Base-by-base conservation (phyloP, 2,113 vertebrate genomes). In the Thamnaconus septentrionalis region DNA sequence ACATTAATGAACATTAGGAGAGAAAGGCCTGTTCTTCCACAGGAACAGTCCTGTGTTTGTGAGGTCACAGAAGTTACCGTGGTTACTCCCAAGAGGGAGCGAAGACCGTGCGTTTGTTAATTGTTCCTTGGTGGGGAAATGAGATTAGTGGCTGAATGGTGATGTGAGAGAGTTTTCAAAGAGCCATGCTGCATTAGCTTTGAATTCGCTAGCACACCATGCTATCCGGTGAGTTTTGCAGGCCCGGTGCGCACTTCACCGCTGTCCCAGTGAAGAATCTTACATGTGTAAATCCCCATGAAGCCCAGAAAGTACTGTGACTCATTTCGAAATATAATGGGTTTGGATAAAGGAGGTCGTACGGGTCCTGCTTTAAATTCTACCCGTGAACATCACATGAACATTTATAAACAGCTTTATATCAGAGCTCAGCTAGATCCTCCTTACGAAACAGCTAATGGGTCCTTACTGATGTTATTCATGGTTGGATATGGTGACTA, bases 91-190 rank as follows among this genome's bases (percentile, higher is more conserved):
- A 82, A 81, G 82, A 88, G 85, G 89, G 83, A 88, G 85, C 56
- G 63, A 92, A 92, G 84, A 90, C 87, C 78, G 89, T 79, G 78
- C 84, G 81, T 88, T 88, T 90, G 90, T 90, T 86, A 83, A 92
- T 92, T 92, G 90, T 92, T 91, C 88, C 71, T 81, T 79, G 69
- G 82, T 80, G 78, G 78, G 87, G 89, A 91, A 92, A 92, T 88
- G 84, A 93, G 92, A 93, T 93, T 91, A 92, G 91, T 90, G 80
- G 75, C 83, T 92, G 88, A 90, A 90, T 91, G 88, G 90, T 88
- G 85, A 88, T 92, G 89, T 90, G 89, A 86, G 85, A 84, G 89
- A 85, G 83, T 88, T 91, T 89, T 91, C 82, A 88, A 86, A 89
- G 78, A 87, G 87, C 69, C 80, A 77, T 83, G 78, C 76, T 88